phyloP scores from a whole-genome alignment of 2,888 invertebrate genomes.

The Hetaerina titia region DNA sequence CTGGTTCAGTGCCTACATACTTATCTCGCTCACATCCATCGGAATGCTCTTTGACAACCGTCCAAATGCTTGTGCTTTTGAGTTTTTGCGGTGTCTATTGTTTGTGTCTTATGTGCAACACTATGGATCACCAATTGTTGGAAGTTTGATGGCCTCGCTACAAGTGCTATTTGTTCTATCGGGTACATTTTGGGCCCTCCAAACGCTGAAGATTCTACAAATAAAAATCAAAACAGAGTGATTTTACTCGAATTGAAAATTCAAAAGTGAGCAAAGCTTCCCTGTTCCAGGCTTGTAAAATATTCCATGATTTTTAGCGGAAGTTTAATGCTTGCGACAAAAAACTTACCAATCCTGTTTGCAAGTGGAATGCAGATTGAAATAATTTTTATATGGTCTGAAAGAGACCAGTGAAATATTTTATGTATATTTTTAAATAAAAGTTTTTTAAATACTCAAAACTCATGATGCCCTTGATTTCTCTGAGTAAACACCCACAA shows the following conservation, averaged over 20 bases:
- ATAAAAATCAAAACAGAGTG: constrained; percentile 76
- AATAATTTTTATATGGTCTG: background rate
- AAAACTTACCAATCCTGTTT: background rate
- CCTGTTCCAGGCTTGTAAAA: background rate
- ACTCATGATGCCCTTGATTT: too few relatives aligned
- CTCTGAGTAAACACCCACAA: too few relatives aligned
- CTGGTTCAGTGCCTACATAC: constrained; percentile 82
- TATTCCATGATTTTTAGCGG: background rate
- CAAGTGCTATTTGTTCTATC: constrained; percentile 82
- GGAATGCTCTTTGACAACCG: constrained; percentile 86
- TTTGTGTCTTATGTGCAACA: constrained; percentile 78
- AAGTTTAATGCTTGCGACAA: background rate
- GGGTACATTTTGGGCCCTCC: constrained; percentile 83
- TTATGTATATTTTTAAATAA: background rate
- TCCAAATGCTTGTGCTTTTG: constrained; percentile 81
- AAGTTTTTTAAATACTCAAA: background rate
- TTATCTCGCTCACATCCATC: constrained; percentile 84
- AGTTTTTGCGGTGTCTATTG: constrained; percentile 83
- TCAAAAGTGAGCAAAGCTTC: background rate
- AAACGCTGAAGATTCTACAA: constrained; percentile 80
- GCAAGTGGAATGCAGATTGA: background rate
- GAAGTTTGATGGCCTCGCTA: constrained; percentile 77
- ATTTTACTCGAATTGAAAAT: background rate
- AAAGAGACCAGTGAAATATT: background rate
- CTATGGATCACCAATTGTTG: constrained; percentile 72